Evolutionary conservation across 2,888 invertebrate species (phyloP), one percentile per base, ranked within the genome.

Genomic region (Coenonympha glycerion): DNA sequence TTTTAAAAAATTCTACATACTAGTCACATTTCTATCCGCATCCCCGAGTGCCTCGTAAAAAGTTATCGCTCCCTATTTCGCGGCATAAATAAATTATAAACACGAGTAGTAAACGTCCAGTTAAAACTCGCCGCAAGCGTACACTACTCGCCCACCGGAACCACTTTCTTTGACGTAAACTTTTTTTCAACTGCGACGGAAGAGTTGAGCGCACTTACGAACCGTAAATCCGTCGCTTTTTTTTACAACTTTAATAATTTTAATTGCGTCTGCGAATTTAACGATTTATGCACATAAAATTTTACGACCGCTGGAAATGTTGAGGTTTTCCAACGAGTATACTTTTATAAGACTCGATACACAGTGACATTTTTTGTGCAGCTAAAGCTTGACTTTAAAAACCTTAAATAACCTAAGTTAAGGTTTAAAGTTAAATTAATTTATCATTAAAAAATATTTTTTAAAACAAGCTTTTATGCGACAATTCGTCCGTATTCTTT

Each of bases 41-140:
- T n/a, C 44, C 44, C 48, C 46, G 34, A 49, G 55, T 52, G 34
- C 31, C 48, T 66, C 68, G 61, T 75, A 69, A 77, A 76, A 70
- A 63, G 61, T 66, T 66, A 73, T 70, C 57, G 65, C 60, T 53
- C 58, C 64, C 66, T 69, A 71, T 68, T 69, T 65, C 62, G 63
- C 62, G 62, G 62, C 64, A 66, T 71, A 73, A 77, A 78, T 76
- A 75, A 76, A 80, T 75, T 77, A 78, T 76, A 75, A 76, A 80
- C 75, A 77, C 66, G 69, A 70, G 65, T 67, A 59, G 64, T 71
- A 71, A 75, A 76, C 68, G 70, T 66, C 65, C 67, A 62, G 63
- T 71, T 67, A 67, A 68, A 65, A 65, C 57, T 60, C 55, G 55
- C 50, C 42, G 44, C 53, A 46, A 53, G 49, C 53, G 49, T 47